These are phyloP conservation scores for Torymus tubicola DNA, from an alignment of 2,888 invertebrate genomes.

Conservation along the genomic window DNA sequence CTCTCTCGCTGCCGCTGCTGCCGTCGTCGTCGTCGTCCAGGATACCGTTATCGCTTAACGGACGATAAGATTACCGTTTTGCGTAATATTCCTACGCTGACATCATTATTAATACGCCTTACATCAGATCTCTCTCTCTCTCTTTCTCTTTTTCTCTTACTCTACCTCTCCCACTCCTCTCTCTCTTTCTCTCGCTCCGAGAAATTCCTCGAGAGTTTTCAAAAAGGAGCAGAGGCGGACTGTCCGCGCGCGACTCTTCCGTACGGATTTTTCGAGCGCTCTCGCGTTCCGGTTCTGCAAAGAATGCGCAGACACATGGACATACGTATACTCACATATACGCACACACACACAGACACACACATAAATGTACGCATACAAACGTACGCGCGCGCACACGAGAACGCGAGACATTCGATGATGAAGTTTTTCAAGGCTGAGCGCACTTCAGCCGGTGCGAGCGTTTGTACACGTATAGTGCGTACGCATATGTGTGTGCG, in stretches of 20 bases:
- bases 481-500: too few relatives aligned
- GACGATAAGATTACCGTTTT: constrained; percentile 61
- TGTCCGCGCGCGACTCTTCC: too few relatives aligned
- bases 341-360: too few relatives aligned
- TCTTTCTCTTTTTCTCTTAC: neutral
- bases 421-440: constrained; percentile 59
- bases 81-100: constrained; percentile 58
- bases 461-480: too few relatives aligned
- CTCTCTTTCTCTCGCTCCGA: neutral
- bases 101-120: constrained; percentile 57
- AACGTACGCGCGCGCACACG: too few relatives aligned
- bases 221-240: too few relatives aligned
- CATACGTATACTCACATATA: too few relatives aligned
- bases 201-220: too few relatives aligned
- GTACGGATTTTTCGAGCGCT: constrained; percentile 14
- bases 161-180: neutral
- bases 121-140: constrained; percentile 41
- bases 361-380: too few relatives aligned
- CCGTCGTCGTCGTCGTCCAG: constrained; percentile 35
- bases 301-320: constrained; percentile 31
- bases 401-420: constrained; percentile 38
- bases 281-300: constrained; percentile 51
- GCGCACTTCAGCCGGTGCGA: constrained; percentile 37
- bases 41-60: constrained; percentile 60
- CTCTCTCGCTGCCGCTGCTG: constrained; percentile 14